phyloP scores from a whole-genome alignment of 2,888 invertebrate species.

The Cryptophagus acutangulus region DNA sequence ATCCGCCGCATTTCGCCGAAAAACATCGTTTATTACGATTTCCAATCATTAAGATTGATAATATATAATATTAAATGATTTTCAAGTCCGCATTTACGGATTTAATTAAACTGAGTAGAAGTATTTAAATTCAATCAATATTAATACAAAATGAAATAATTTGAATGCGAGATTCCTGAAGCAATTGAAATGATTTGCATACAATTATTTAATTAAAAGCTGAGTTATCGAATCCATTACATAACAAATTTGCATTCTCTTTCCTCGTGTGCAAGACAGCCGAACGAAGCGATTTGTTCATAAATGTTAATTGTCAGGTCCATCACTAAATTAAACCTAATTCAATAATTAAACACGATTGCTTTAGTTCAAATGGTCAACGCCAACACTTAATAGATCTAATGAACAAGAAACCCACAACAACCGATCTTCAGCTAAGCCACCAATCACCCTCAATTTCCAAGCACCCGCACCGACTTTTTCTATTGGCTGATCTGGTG shows the following conservation, averaged over 20 bases:
- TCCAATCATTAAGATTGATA: too few species aligned
- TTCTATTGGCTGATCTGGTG: too few species aligned
- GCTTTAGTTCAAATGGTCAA: slow-evolving; percentile 24
- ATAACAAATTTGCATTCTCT: slow-evolving; percentile 1
- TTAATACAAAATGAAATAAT: neutral
- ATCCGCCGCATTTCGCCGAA: too few species aligned
- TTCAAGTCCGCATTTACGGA: too few species aligned
- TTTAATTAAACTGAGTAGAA: neutral
- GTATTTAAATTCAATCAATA: neutral
- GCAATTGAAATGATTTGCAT: neutral
- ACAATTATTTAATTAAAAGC: too few species aligned
- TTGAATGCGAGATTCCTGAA: neutral
- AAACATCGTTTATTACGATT: too few species aligned
- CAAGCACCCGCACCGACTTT: too few species aligned
- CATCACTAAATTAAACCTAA: slow-evolving; percentile 22
- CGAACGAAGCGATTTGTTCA: slow-evolving; percentile 15
- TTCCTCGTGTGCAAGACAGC: neutral
- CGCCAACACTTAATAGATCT: too few species aligned
- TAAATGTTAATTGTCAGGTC: slow-evolving; percentile 21
- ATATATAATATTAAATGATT: too few species aligned
- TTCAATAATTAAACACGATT: slow-evolving; percentile 24
- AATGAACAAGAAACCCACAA: slow-evolving; percentile 23
- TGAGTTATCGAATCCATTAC: slow-evolving; percentile 1
- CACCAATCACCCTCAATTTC: too few species aligned
- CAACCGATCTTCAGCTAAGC: too few species aligned